Conservation (phyloP, 2,888 invertebrate species). For the Parapristionchus giblindavisi region DNA sequence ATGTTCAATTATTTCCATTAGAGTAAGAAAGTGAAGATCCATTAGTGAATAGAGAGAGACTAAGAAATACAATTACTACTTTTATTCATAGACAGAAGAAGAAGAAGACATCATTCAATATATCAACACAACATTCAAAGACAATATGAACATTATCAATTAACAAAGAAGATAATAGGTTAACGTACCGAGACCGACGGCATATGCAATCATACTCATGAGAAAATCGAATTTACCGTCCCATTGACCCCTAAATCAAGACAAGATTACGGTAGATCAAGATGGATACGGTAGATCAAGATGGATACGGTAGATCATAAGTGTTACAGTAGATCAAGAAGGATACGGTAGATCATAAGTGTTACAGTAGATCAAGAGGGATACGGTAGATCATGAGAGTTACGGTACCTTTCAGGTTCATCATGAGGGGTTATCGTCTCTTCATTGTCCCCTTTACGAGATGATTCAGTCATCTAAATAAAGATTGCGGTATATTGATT, state of each 20-base stretch:
- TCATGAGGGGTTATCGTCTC: not conserved
- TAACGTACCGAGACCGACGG: constrained; percentile 67
- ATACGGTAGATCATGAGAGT: not conserved
- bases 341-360: not conserved
- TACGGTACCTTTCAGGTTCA: constrained; percentile 10
- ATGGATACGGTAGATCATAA: no score
- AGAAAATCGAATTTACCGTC: constrained; percentile 65
- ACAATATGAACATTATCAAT: not conserved
- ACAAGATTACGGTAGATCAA: no score
- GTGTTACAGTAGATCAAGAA: no score
- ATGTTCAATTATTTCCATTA: no score
- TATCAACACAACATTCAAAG: not conserved
- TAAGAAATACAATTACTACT: constrained; percentile 13
- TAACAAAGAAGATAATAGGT: not conserved
- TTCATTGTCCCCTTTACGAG: constrained; percentile 28
- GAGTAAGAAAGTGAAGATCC: constrained; percentile 12
- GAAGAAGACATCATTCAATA: not conserved
- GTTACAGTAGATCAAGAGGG: not conserved
- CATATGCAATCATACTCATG: constrained; percentile 69
- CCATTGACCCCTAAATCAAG: constrained; percentile 62
- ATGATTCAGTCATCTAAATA: constrained; percentile 26
- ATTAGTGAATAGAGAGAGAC: constrained; percentile 15
- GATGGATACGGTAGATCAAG: no score
- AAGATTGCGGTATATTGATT: no score
- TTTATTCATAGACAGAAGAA: not conserved